phyloP scores from a whole-genome alignment of 2,888 invertebrate genomes.

The Gari tellinella region DNA sequence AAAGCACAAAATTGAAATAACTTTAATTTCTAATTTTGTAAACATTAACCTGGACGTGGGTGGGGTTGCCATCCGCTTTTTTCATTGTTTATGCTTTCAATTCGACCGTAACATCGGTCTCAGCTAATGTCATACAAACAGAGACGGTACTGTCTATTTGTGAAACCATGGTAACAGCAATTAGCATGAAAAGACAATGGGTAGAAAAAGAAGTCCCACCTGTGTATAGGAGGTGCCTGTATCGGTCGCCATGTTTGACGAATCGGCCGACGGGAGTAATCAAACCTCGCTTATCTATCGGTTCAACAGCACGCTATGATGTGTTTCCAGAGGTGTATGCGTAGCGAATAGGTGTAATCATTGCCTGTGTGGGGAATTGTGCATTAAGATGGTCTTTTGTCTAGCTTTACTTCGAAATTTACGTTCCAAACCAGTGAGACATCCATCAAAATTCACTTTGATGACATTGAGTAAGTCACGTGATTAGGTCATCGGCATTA shows the following conservation, averaged over 20 bases:
- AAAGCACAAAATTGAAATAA: no score
- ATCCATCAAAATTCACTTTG: slow-evolving; percentile 52
- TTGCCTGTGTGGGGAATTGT: no score
- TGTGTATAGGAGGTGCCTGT: slow-evolving; percentile 80
- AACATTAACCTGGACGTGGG: background rate
- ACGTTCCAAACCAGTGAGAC: slow-evolving; percentile 15
- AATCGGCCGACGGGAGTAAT: slow-evolving; percentile 15
- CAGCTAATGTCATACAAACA: background rate
- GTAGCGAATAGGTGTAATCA: no score
- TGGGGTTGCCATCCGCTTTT: background rate
- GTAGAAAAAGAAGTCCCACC: slow-evolving; percentile 56
- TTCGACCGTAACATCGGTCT: background rate
- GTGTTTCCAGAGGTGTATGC: background rate
- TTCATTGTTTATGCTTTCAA: background rate
- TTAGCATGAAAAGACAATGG: background rate
- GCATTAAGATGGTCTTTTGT: background rate
- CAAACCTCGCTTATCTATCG: background rate
- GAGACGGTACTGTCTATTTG: no score
- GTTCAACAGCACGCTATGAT: background rate
- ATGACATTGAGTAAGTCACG: slow-evolving; percentile 67
- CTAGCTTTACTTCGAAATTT: background rate
- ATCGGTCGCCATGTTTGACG: slow-evolving; percentile 77
- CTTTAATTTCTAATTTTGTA: no score
- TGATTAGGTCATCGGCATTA: slow-evolving; percentile 31
- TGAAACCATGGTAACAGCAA: background rate